Base-by-base conservation (phyloP, 2,113 vertebrate species). In the Heterotis niloticus region DNA sequence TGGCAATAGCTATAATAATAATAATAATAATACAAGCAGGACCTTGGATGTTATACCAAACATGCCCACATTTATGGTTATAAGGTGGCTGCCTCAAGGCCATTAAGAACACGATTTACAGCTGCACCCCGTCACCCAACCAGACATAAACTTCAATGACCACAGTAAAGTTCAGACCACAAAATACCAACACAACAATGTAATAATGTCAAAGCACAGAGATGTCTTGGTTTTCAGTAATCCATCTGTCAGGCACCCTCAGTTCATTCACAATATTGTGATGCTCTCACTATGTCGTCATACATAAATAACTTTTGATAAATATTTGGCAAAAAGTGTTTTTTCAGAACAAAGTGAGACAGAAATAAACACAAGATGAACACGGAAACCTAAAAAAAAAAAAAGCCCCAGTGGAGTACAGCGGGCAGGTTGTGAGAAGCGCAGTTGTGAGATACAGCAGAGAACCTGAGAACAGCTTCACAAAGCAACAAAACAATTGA, bases 401-500 rank as follows among this genome's bases (percentile, higher is more conserved):
- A 73, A 54, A 17, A 24, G 20, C 14, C 9, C 52, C 12, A 74
- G 57, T 57, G 34, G 34, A 44, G 24, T n/a, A n/a, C 71, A 57
- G 14, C 16, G n/a, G 11, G 7, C 13, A 17, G 18, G 10, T 24
- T 18, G 51, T 74, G 54, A n/a, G 71, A 26, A 56, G n/a, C 26
- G 34, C 54, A 54, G 54, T 10, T 44, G 54, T 51, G 54, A 72
- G 70, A 62, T 20, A 34, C 20, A 18, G 71, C 57, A 14, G 13
- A 74, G 56, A 23, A 74, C 71, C 52, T 44, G n/a, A 57, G 23
- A 59, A 74, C 71, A 51, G 71, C 57, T 57, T n/a, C 7, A 18
- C 26, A 16, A 57, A 74, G 69, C 34, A 72, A 51, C 51, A 74
- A 57, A 26, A 74, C n/a, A 51, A 17, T 57, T 57, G 17, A 74